Percentiles rank a stretch among this genome's conserved stretches.
Evolutionary conservation across 2,888 invertebrate genomes (phyloP).

Genomic region (Rhodophaea formosa): DNA sequence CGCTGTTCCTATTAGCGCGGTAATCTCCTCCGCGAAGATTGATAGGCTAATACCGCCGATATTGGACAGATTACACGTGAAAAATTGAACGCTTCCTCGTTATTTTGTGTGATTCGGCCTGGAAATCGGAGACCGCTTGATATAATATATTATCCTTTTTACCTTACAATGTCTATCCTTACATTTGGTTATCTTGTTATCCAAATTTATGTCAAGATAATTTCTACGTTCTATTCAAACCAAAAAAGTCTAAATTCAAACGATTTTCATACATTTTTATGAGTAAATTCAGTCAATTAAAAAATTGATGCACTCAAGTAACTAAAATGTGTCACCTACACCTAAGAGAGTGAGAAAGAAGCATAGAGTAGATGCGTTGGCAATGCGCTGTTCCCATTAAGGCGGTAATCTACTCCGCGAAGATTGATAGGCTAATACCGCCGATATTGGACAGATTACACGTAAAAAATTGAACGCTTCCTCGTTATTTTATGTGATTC

Average conservation of each 20-base stretch:
- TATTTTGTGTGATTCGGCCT: conserved; percentile 1
- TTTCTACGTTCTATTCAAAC: no score
- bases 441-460: conserved; percentile 9
- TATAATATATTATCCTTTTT: no score
- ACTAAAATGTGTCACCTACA: no score
- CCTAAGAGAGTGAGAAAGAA: no score
- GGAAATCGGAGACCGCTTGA: neutral
- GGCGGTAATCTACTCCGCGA: conserved; percentile 4
- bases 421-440: conserved; percentile 13
- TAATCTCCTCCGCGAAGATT: conserved; percentile 10
- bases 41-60: conserved; percentile 8
- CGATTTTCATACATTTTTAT: no score
- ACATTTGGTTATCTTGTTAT: no score
- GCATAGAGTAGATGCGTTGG: neutral
- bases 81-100: conserved; percentile 3
- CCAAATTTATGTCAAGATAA: no score
- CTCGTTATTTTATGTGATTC: conserved; percentile 5
- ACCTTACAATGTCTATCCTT: no score
- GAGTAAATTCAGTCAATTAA: no score
- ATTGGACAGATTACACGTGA: conserved; percentile 13
- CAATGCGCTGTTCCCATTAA: neutral
- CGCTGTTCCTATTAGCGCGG: conserved; percentile 1
- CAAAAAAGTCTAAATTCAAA: no score
- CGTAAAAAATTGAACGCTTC: conserved; percentile 6
- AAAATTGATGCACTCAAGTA: no score